Evolutionary conservation across 2,888 invertebrate genomes (phyloP), one percentile per base, ranked within the genome.

Genomic region (Dolichomitus sp.): DNA sequence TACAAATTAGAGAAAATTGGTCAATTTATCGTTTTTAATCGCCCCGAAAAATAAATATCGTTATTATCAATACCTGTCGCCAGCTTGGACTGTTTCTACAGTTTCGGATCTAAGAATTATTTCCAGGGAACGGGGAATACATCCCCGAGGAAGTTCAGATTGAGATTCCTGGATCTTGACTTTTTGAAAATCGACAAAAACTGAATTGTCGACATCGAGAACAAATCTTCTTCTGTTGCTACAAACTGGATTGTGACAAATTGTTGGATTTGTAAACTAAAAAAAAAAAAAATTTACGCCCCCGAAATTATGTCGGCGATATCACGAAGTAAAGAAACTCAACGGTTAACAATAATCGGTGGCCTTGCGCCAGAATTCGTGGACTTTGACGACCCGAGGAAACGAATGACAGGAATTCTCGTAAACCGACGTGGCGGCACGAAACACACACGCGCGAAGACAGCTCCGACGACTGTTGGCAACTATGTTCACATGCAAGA

Each of bases 181-280:
- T 95, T 99, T 99, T 94, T 99, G 99, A 93, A 99, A 99, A 94
- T 99, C 99, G 0, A 99, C 97, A 94, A 99, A 99, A 27, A 96
- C 94, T 0, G 99, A 99, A 92, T 98, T 98, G 94, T 99, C 98
- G 7, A 98, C 96, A 90, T 99, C 98, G 84, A 99, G 94, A 95
- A 97, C 96, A 93, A 99, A 99, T 40, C 98, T 95, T 0, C 97
- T 95, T 14, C 99, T 95, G 93, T 99, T 99, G 74, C 96, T 97
- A 93, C 99, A 99, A 1, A 98, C 98, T 1, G 99, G 98, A 95
- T 99, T 99, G 5, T 97, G 95, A 91, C 99, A 99, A 90, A 99
- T 98, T 2, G 98, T 97, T 54, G 99, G 99, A 94, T 98, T 97
- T 74, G 98, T 98, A 90, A 97, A 98, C 96, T 97, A 93, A n/a